phyloP scores from a whole-genome alignment of 1,140 invertebrate genomes.

The Bathynomus jamesi region DNA sequence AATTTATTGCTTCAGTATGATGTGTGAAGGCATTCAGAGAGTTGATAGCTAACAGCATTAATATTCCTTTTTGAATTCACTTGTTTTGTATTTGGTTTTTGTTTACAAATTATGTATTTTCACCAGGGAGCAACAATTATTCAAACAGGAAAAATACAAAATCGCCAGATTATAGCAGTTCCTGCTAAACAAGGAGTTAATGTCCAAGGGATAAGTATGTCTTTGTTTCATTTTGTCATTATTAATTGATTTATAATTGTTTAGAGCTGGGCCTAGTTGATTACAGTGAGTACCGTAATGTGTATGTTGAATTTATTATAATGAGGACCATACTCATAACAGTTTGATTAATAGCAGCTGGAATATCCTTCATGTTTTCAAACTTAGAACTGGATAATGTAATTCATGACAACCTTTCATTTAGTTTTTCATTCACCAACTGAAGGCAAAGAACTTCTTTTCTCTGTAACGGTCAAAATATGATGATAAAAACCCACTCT shows the following conservation, averaged over 20 bases:
- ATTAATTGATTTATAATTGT: not conserved
- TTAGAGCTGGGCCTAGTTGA: not conserved
- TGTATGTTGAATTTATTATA: not conserved
- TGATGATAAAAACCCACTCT: no score
- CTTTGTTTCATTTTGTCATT: not conserved
- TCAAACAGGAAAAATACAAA: slow-evolving; percentile 24
- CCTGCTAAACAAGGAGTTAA: slow-evolving; percentile 26
- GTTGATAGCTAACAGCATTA: no score
- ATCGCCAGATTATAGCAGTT: slow-evolving; percentile 31
- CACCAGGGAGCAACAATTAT: slow-evolving; percentile 22
- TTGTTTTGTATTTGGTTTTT: not conserved
- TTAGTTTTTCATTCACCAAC: no score
- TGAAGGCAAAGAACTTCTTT: no score
- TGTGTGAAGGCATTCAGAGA: no score
- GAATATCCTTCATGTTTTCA: not conserved
- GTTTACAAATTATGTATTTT: not conserved
- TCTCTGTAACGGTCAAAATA: no score
- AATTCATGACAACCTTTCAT: no score
- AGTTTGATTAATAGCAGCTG: not conserved
- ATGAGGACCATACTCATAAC: no score
- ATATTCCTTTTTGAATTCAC: no score
- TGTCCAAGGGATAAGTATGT: slow-evolving; percentile 24
- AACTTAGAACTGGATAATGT: not conserved
- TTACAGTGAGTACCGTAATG: not conserved
- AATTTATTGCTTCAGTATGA: no score